Evolutionary conservation across 53 echinoderm and acorn worm species (phyloP).

Genomic region (Echinometra lucunter): DNA sequence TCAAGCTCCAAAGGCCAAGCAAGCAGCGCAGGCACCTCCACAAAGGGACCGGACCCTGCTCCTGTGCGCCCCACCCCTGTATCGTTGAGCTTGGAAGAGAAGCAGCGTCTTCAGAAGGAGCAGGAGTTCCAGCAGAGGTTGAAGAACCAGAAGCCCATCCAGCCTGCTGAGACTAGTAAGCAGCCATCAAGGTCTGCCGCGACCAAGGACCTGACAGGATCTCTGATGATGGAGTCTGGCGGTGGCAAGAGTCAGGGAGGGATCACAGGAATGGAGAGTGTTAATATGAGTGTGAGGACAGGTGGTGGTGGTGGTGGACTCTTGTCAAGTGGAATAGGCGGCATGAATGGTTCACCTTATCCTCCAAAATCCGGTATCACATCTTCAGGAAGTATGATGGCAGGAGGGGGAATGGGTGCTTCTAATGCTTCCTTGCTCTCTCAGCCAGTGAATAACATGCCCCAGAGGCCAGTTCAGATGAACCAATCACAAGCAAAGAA

Average conservation of each 20-base stretch:
- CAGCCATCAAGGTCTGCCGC: constrained; percentile 49
- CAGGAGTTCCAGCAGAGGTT: constrained; percentile 93
- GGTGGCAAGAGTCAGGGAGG: constrained; percentile 21
- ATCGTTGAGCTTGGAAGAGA: constrained; percentile 86
- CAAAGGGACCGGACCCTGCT: constrained; percentile 18
- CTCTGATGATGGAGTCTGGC: constrained; percentile 70
- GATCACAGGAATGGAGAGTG: constrained; percentile 34
- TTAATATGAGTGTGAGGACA: not conserved
- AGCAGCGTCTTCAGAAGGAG: constrained; percentile 91
- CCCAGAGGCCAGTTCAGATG: not conserved
- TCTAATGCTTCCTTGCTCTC: constrained; percentile 42
- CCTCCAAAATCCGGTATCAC: not conserved
- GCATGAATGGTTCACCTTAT: not conserved
- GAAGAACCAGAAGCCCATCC: constrained; percentile 82
- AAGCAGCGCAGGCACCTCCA: not conserved
- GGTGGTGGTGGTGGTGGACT: constrained; percentile 1
- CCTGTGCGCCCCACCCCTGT: constrained; percentile 71
- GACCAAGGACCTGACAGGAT: constrained; percentile 80
- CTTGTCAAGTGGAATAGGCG: not conserved
- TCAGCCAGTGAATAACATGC: not conserved
- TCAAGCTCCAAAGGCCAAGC: not conserved
- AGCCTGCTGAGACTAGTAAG: constrained; percentile 3
- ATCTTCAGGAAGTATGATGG: not conserved
- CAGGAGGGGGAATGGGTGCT: not conserved
- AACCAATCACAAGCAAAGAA: constrained; percentile 63